Evolutionary conservation across 2,797 vertebrate species (phyloP).

Genomic region (Gastrophryne carolinensis): DNA sequence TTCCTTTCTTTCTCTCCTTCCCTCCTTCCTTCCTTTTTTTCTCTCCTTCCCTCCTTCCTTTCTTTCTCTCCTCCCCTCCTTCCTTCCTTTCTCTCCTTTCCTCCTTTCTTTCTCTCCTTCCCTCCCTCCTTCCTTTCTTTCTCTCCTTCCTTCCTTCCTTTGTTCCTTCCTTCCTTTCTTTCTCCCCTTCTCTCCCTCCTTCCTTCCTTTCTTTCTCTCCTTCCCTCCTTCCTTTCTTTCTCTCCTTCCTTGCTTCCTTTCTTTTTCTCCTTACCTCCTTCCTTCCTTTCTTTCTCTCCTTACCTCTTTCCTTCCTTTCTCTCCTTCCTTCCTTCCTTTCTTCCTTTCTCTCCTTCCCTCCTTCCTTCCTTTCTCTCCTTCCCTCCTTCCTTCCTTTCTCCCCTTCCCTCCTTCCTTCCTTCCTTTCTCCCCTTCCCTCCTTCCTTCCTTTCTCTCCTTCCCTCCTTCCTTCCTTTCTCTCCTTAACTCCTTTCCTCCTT

Average conservation of each 20-base stretch:
- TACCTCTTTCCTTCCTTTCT: no score
- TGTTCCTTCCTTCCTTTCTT: background rate
- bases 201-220: no score
- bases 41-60: background rate
- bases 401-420: background rate
- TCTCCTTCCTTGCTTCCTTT: no score
- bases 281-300: no score
- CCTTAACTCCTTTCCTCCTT: no score
- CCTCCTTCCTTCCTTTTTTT: background rate
- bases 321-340: background rate
- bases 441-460: no score
- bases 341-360: no score
- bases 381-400: background rate
- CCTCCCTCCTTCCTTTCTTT: background rate
- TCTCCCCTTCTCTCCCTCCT: background rate
- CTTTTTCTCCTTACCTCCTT: background rate
- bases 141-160: background rate
- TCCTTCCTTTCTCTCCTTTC: background rate
- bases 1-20: background rate
- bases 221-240: background rate
- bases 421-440: no score
- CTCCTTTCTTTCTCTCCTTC: no score
- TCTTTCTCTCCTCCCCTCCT: background rate
- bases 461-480: background rate
- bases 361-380: no score